Conservation (phyloP, 2,888 invertebrate species). For the Timema cristinae region DNA sequence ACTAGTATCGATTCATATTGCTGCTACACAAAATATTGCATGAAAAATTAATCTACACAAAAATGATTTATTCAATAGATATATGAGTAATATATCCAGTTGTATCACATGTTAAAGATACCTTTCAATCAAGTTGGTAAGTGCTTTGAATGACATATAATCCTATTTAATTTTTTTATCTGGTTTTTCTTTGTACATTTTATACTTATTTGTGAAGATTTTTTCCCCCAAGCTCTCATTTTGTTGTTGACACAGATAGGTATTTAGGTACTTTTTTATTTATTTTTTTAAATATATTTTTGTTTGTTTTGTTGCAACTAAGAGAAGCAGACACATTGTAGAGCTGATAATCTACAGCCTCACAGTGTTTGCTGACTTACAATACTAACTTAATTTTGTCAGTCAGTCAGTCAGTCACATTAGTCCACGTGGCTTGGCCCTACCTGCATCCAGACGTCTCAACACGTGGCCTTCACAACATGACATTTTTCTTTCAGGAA, state of each 20-base stretch:
- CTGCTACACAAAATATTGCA: conserved; percentile 39
- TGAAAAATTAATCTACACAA: conserved; percentile 30
- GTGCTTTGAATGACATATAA: conserved; percentile 31
- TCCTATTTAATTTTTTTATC: conserved; percentile 27
- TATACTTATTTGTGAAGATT: conserved; percentile 27
- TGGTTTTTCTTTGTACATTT: conserved; percentile 22
- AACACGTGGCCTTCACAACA: too few species aligned
- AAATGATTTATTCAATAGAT: conserved; percentile 16
- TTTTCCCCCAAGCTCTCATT: conserved; percentile 28
- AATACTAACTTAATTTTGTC: conserved; percentile 20
- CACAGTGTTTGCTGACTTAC: conserved; percentile 19
- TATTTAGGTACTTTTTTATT: conserved; percentile 29
- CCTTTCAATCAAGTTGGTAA: conserved; percentile 29
- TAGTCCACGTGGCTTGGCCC: background rate
- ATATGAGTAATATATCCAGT: conserved; percentile 21
- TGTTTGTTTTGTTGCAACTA: conserved; percentile 29
- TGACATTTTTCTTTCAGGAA: too few species aligned
- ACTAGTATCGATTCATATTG: conserved; percentile 48
- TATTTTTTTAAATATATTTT: conserved; percentile 24
- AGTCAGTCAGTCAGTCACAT: background rate
- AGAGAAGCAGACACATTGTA: conserved; percentile 32
- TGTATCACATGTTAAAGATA: conserved; percentile 31
- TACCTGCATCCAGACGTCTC: too few species aligned
- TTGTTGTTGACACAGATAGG: conserved; percentile 31
- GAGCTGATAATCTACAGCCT: conserved; percentile 31